phyloP scores from a whole-genome alignment of 35 echinoderm and acorn worm genomes.

The Heliocidaris erythrogramma region DNA sequence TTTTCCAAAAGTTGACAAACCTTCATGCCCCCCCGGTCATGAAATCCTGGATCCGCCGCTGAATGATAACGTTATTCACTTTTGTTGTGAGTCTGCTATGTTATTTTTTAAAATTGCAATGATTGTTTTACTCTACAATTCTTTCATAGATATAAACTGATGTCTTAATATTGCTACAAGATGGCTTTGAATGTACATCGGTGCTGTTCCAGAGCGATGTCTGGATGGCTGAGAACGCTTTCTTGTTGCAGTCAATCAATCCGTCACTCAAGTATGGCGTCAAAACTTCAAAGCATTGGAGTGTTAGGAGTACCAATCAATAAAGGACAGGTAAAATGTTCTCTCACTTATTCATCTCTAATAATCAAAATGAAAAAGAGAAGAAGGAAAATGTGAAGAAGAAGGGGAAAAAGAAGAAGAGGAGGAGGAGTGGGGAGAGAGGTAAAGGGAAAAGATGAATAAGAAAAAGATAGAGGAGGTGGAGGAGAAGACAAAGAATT shows the following conservation, averaged over 20 bases:
- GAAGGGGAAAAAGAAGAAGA: not conserved
- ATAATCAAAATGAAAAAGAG: not conserved
- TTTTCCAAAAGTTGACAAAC: too few relatives aligned
- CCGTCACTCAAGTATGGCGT: not conserved
- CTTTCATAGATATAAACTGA: not conserved
- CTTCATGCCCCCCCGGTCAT: too few relatives aligned
- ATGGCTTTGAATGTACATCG: not conserved
- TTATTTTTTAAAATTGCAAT: too few relatives aligned
- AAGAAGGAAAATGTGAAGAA: not conserved
- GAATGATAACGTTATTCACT: too few relatives aligned
- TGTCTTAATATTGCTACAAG: not conserved
- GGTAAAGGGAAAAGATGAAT: not conserved
- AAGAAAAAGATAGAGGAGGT: too few relatives aligned
- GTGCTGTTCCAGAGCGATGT: not conserved
- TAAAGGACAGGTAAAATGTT: conserved; percentile 37
- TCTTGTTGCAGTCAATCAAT: not conserved
- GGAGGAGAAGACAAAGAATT: too few relatives aligned
- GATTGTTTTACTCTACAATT: not conserved
- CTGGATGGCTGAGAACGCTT: not conserved
- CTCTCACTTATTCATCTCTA: not conserved
- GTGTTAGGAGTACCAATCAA: conserved; percentile 50
- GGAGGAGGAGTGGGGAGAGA: not conserved
- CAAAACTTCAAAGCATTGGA: conserved; percentile 31
- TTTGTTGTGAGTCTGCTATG: too few relatives aligned
- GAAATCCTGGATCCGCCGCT: too few relatives aligned